Evolutionary conservation across 2,113 vertebrate genomes (phyloP), one percentile per base, ranked within the genome.

Genomic region (Pluvianellus socialis): DNA sequence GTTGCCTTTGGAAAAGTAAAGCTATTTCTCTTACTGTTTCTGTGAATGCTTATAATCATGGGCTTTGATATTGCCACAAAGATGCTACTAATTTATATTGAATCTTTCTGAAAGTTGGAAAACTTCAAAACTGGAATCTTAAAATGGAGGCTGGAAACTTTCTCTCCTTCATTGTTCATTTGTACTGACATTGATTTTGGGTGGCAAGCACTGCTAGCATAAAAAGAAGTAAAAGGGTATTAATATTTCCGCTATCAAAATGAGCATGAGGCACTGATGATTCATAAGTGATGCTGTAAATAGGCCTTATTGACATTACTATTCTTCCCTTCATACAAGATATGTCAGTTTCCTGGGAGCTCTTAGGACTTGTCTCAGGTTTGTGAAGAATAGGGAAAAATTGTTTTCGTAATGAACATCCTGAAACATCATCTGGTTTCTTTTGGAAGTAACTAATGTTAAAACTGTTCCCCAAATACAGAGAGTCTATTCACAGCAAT

Each of bases 201-300:
- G 26, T 79, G 59, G 58, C 86, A 91, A 76, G 52, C 32, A 79
- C 38, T 44, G 35, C 75, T 73, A 63, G 50, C 58, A 87, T 72
- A 81, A 96, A 92, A 74, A 89, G 67, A 85, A 92, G 47, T 63
- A 73, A 95, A 86, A 91, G 38, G 5, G 42, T 86, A 45, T 95
- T 97, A 94, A 93, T 95, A 93, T 95, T 92, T 84, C 63, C 15
- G 4, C 35, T 58, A 80, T 77, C 59, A 77, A 89, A 94, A 87
- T 52, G 40, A 93, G 74, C 30, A 35, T 9, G 55, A 71, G 59
- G 66, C 65, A 30, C 53, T 91, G 86, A 74, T 92, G 93, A 93
- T 87, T 96, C 63, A 59, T 77, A 95, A 96, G 38, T 42, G 66
- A 61, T 92, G 52, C 44, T 50, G 76, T 81, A 94, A 92, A 88